A percentile compares a stretch with the other conserved stretches of the same genome.
These are phyloP conservation scores for Pseudomyrmex sp. DNA, from an alignment of 1,140 invertebrate genomes.

Conservation along the genomic window DNA sequence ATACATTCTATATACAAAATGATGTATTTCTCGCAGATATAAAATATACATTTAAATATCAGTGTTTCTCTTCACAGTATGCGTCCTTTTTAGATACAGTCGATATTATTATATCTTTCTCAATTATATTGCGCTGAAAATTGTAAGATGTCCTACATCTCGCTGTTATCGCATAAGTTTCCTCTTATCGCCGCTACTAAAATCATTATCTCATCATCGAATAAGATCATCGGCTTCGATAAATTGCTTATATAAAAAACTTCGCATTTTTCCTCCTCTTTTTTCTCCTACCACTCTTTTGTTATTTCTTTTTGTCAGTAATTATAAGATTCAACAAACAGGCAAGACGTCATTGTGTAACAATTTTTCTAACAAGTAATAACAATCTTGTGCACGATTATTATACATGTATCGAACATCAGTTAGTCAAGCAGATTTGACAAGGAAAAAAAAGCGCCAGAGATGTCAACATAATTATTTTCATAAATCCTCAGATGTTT, in stretches of 20 bases:
- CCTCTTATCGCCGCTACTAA: not conserved
- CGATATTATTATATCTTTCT: not conserved
- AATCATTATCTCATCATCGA: not conserved
- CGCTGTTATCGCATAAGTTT: not conserved
- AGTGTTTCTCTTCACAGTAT: conserved; percentile 15
- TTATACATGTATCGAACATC: conserved; percentile 22
- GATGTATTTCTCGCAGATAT: conserved; percentile 43
- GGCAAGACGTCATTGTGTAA: no score
- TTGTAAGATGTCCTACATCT: not conserved
- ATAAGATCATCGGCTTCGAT: not conserved
- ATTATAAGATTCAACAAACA: not conserved
- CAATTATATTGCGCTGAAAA: conserved; percentile 32
- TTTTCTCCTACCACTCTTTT: no score
- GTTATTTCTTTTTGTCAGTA: not conserved
- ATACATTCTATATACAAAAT: conserved; percentile 6
- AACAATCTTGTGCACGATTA: conserved; percentile 31
- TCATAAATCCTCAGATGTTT: conserved; percentile 52
- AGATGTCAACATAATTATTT: conserved; percentile 64
- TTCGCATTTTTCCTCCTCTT: no score
- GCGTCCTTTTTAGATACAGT: conserved; percentile 11
- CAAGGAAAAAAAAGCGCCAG: not conserved
- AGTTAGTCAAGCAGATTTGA: not conserved
- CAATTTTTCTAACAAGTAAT: not conserved
- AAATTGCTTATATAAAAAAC: not conserved
- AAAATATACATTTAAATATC: conserved; percentile 18